A percentile compares a stretch with the other conserved stretches of the same genome.
phyloP scores from a whole-genome alignment of 2,797 vertebrate genomes.

The Tarsius wallacei region DNA sequence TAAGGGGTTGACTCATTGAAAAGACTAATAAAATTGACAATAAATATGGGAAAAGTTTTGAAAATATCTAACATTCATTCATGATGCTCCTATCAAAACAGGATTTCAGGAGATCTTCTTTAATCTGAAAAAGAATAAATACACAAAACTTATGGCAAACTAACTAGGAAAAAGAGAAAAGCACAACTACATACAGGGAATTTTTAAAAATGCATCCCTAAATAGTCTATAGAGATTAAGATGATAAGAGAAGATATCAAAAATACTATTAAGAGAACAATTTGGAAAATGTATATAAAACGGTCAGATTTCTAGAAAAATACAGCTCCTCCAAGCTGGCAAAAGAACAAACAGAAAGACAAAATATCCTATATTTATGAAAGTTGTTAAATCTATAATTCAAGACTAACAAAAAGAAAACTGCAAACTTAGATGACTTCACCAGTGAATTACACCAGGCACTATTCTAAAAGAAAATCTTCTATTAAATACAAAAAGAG shows the following conservation, averaged over 20 bases:
- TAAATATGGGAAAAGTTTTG: not conserved
- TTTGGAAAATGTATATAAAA: not conserved
- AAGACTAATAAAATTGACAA: not conserved
- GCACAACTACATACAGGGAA: not conserved
- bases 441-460: not conserved
- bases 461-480: conserved; percentile 15
- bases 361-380: not conserved
- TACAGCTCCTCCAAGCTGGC: not conserved
- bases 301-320: not conserved
- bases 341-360: conserved; percentile 15
- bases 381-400: conserved; percentile 1
- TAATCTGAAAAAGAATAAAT: not conserved
- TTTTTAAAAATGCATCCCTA: not conserved
- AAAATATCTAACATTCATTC: conserved; percentile 37
- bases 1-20: not conserved
- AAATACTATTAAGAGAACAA: conserved; percentile 20
- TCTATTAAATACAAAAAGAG: not conserved
- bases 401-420: conserved; percentile 7
- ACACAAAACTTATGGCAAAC: not conserved
- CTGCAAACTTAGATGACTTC: not conserved
- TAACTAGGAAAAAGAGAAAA: not conserved
- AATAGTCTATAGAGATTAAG: not conserved
- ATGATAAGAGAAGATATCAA: not conserved
- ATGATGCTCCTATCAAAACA: not conserved
- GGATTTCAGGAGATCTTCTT: not conserved